Conservation (phyloP, 2,113 vertebrate genomes). For the Spea multiplicata region DNA sequence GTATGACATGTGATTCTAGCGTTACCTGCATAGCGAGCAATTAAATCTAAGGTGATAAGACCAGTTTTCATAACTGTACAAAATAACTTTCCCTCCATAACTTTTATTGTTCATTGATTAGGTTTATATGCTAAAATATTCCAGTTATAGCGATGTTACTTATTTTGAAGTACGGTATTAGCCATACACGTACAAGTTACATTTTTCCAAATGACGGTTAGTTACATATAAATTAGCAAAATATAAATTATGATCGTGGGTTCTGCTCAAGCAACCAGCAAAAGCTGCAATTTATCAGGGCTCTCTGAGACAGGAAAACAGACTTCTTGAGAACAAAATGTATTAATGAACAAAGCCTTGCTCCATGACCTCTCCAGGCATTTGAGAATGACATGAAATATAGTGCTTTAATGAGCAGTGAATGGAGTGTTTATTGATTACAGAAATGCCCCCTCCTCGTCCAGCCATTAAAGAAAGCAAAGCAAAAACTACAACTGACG, state of each 20-base stretch:
- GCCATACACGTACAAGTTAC: too few relatives aligned
- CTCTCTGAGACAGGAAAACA: slow-evolving; percentile 21
- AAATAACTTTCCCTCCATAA: too few relatives aligned
- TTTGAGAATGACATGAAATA: slow-evolving; percentile 36
- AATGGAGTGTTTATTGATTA: slow-evolving; percentile 37
- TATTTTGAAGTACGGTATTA: too few relatives aligned
- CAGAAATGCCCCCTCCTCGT: slow-evolving; percentile 10
- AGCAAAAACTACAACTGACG: slow-evolving; percentile 3
- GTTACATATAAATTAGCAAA: not conserved
- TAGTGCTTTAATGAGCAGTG: slow-evolving; percentile 38
- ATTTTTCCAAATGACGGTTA: too few relatives aligned
- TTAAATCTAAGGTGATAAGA: too few relatives aligned
- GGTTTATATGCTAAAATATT: too few relatives aligned
- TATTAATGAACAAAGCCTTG: slow-evolving; percentile 37
- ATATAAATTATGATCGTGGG: slow-evolving; percentile 1
- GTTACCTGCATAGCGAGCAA: too few relatives aligned
- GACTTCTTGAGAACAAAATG: slow-evolving; percentile 33
- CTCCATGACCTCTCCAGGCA: slow-evolving; percentile 33
- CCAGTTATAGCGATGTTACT: too few relatives aligned
- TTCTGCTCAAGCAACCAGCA: slow-evolving; percentile 1
- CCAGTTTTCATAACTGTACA: too few relatives aligned
- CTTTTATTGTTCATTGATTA: too few relatives aligned
- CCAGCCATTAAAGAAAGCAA: not conserved
- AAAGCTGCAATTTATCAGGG: slow-evolving; percentile 37
- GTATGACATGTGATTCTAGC: too few relatives aligned